Base-by-base conservation (phyloP, 2,797 vertebrate genomes). In the Carcharodon carcharias region DNA sequence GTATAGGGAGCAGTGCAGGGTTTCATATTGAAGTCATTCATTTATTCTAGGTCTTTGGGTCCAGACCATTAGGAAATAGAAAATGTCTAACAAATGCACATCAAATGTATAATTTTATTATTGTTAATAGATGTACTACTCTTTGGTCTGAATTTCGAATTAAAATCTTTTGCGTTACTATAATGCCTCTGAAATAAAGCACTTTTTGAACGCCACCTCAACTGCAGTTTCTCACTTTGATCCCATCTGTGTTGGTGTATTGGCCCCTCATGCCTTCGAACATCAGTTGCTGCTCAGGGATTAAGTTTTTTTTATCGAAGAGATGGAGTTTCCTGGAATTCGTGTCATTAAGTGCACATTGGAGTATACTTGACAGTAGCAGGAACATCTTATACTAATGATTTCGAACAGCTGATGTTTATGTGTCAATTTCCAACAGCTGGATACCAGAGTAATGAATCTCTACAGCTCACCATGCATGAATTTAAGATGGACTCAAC, bases 391-490 rank as follows among this genome's bases (percentile, higher is more conserved):
- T 63, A 56, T 97, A 96, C 96, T 96, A 23, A 93, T 96, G 95
- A 96, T 96, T 58, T 95, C 97, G 96, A 97, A 69, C 96, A 96
- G 96, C 96, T 96, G 97, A 96, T 97, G 96, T 97, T 97, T 97
- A 97, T 96, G 96, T 96, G 96, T 96, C 93, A 96, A 71, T 80
- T 61, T 45, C 63, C 97, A 97, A 96, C 97, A 97, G 97, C 96
- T 97, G 97, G 91, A 97, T 96, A 96, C 88, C 67, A 21, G 88
- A 87, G 63, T 96, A 96, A 96, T 94, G 97, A 97, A 97, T 91
- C 95, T 97, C 96, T 96, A 96, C 96, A 97, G 96, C 96, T 97
- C 98, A 97, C 96, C 97, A 91, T 58, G 96, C 96, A 97, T 97
- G 97, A 97, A 96, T 96, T 96, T 61, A 93, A 40, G 61, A 67